Base-by-base conservation (phyloP, 2,888 invertebrate species). In the Physocephala rufipes region DNA sequence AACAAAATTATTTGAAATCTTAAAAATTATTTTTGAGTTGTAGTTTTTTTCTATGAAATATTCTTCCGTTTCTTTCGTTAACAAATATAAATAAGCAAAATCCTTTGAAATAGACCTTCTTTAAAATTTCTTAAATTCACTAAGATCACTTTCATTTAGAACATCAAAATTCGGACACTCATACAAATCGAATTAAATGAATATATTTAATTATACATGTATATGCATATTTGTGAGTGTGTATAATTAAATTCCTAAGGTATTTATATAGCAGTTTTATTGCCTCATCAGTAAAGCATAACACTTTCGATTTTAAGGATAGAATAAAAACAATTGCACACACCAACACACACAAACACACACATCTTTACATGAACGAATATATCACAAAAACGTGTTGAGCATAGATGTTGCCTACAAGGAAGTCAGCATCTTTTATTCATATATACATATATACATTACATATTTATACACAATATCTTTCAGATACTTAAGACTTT, bases 231-330 rank as follows among this genome's bases (percentile, higher is more conserved):
- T 4, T 36, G 9, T 9, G 36, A 47, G 16, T 13, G 13, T 13
- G 12, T 28, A 49, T 16, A 36, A 64, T 49, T 45, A 43, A 45
- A 30, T 30, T 9, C 28, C 30, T 7, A 30, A 62, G 16, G 47
- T 47, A 12, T n/a, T 49, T 47, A 49, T 12, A 64, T 49, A 26
- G 16, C 64, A 45, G 26, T 64, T 24, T 47, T 64, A 12, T 51
- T 66, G 43, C 28, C 53, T 28, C 30, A 51, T 36, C 21, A 19
- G 36, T 7, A 15, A 66, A 66, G n/a, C n/a, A n/a, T n/a, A n/a
- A 66, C 66, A 53, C 66, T 66, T 66, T 66, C 66, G 30, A 55
- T 66, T 66, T 66, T 30, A 26, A 66, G 55, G 21, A 15, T 21
- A 19, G 13, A 55, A 51, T 53, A 19, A 43, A n/a, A 45, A 63